Conservation (phyloP, 2,888 invertebrate genomes). For the Machimus rusticus region DNA sequence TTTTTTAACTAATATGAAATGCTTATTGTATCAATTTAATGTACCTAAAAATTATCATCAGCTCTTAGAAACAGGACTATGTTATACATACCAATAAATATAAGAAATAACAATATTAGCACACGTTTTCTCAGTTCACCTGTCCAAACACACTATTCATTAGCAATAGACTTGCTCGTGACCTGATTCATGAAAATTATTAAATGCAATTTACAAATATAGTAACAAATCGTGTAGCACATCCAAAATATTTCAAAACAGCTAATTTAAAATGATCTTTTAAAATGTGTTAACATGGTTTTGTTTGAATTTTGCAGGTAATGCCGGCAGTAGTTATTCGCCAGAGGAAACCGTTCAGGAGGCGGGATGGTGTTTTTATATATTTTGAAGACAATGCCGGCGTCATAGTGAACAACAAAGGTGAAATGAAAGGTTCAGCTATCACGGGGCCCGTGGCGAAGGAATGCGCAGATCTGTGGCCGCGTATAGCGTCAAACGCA, state of each 20-base stretch:
- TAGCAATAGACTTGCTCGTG: not conserved
- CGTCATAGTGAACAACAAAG: conserved; percentile 99
- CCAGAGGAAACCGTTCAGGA: conserved; percentile 97
- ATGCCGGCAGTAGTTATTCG: conserved; percentile 99
- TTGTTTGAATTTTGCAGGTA: conserved; percentile 67
- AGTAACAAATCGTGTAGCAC: too few species aligned
- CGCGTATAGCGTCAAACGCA: conserved; percentile 99
- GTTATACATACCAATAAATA: not conserved
- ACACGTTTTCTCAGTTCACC: not conserved
- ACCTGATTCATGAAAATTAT: not conserved
- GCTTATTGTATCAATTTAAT: not conserved
- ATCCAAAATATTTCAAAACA: too few species aligned
- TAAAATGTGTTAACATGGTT: not conserved
- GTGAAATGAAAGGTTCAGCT: conserved; percentile 99
- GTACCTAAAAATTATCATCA: not conserved
- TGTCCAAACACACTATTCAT: not conserved
- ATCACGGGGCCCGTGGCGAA: conserved; percentile 99
- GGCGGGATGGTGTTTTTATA: conserved; percentile 99
- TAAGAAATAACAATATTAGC: not conserved
- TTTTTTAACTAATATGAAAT: too few species aligned
- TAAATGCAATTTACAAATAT: not conserved
- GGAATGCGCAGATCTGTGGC: conserved; percentile 99
- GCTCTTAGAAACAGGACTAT: not conserved
- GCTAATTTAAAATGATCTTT: not conserved
- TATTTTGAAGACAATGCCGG: conserved; percentile 99